Conservation (phyloP, 2,888 invertebrate genomes). For the Gastrophysa polygoni region DNA sequence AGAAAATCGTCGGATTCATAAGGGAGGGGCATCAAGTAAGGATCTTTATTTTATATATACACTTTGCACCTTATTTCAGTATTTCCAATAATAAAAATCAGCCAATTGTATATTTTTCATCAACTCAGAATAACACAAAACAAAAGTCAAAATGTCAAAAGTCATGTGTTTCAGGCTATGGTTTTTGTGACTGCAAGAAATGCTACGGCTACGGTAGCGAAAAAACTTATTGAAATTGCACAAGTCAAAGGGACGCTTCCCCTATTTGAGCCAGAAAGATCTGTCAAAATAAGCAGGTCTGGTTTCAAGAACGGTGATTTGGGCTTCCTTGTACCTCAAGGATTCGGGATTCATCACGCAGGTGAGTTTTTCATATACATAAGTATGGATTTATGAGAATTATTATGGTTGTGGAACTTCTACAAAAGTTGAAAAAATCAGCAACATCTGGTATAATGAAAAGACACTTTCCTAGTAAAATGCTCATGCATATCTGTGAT, state of each 20-base stretch:
- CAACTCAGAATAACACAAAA: too few species aligned
- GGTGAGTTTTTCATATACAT: constrained; percentile 71
- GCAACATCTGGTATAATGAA: too few species aligned
- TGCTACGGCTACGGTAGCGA: constrained; percentile 90
- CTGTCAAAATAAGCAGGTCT: constrained; percentile 72
- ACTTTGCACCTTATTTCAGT: too few species aligned
- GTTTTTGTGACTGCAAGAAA: constrained; percentile 98
- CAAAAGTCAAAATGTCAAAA: neutral
- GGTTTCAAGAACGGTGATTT: constrained; percentile 82
- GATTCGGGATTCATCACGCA: constrained; percentile 96
- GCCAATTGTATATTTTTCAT: too few species aligned
- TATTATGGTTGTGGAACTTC: too few species aligned
- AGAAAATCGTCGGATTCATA: constrained; percentile 84
- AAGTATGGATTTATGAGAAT: too few species aligned
- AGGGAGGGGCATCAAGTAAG: constrained; percentile 84
- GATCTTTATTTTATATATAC: too few species aligned
- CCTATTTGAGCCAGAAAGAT: constrained; percentile 71
- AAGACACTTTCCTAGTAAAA: too few species aligned
- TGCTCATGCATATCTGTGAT: too few species aligned
- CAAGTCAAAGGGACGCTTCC: constrained; percentile 74
- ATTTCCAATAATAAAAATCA: too few species aligned
- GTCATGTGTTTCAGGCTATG: constrained; percentile 66
- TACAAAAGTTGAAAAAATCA: too few species aligned
- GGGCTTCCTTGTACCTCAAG: constrained; percentile 81
- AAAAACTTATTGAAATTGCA: constrained; percentile 81